Percentiles rank a stretch among this genome's conserved stretches.
Evolutionary conservation across 2,113 vertebrate genomes (phyloP).

Genomic region (Calyptommatus sinebrachiatus): DNA sequence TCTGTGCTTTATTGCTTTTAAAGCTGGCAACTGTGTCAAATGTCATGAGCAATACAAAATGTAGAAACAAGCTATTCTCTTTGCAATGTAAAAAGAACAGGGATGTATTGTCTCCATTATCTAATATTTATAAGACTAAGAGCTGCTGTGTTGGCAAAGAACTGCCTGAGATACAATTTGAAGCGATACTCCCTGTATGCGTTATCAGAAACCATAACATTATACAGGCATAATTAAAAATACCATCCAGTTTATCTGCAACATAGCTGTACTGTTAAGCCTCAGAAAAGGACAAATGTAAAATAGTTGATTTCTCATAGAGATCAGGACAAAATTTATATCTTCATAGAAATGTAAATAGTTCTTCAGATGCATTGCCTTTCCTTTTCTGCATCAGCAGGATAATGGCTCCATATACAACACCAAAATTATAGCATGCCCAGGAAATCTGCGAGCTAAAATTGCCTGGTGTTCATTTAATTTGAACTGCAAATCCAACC

Average conservation of each 20-base stretch:
- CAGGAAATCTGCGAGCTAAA: neutral
- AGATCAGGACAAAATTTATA: neutral
- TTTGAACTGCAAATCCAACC: neutral
- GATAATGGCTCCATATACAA: neutral
- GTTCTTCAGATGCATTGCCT: neutral
- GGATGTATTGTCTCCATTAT: neutral
- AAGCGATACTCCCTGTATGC: neutral
- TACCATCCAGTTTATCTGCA: constrained; percentile 6
- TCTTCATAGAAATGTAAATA: constrained; percentile 2
- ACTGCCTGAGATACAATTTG: neutral
- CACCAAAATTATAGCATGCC: neutral
- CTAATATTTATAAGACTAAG: neutral
- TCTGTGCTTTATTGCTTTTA: neutral
- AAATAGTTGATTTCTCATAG: neutral
- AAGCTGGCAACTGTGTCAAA: neutral
- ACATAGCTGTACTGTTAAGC: neutral
- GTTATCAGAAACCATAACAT: neutral
- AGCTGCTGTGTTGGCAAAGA: neutral
- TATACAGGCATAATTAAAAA: constrained; percentile 6
- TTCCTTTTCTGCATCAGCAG: neutral
- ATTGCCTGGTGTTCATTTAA: neutral
- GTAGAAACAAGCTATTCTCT: neutral
- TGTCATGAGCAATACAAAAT: neutral
- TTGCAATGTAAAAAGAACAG: neutral
- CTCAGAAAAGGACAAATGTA: neutral